A percentile compares a stretch with the other conserved stretches of the same genome.
Conservation (phyloP, 2,797 vertebrate genomes). For the Manis crassicaudata region DNA sequence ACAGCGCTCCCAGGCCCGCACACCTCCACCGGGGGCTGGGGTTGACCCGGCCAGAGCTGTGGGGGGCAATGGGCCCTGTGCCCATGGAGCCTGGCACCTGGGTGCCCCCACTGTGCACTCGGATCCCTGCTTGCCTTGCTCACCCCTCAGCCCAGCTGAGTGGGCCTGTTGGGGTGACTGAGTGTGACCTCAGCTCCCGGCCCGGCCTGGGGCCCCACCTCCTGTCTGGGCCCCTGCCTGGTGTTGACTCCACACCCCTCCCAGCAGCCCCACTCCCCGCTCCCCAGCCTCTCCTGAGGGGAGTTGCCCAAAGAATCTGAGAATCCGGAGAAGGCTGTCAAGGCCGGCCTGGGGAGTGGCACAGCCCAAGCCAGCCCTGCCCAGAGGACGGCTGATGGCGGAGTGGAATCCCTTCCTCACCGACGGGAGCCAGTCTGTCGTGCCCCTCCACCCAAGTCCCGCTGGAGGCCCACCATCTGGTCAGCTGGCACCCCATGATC, state of each 20-base stretch:
- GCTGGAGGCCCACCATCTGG: background rate
- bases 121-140: background rate
- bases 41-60: background rate
- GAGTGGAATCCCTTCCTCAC: too few species aligned
- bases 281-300: background rate
- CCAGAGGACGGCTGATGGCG: fast-evolving
- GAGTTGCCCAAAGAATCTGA: background rate
- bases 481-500: background rate
- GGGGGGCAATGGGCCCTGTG: fast-evolving
- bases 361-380: too few species aligned
- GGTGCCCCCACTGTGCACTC: fast-evolving
- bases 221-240: background rate
- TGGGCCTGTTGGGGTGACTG: fast-evolving
- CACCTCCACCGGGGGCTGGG: fast-evolving
- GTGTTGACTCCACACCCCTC: background rate
- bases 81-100: fast-evolving
- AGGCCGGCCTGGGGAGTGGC: too few species aligned
- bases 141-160: fast-evolving
- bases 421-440: background rate
- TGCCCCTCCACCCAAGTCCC: background rate
- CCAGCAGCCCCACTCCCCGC: background rate
- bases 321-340: background rate
- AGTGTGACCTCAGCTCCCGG: fast-evolving
- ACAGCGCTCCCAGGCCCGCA: fast-evolving
- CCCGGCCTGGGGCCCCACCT: background rate